phyloP scores from a whole-genome alignment of 2,797 vertebrate species.

The Amazonetta brasiliensis region DNA sequence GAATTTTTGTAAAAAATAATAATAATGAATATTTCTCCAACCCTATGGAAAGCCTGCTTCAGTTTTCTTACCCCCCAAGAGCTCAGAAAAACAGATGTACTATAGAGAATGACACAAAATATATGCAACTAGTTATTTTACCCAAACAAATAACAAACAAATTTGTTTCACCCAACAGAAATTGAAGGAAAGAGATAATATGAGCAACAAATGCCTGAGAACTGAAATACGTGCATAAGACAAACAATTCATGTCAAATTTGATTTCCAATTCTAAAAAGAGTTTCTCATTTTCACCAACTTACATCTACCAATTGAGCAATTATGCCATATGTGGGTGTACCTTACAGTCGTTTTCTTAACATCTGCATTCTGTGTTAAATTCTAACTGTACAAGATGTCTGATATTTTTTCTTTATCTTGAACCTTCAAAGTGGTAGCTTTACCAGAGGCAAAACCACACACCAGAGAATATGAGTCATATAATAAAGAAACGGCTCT shows the following conservation, averaged over 20 bases:
- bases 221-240: not conserved
- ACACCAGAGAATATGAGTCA: constrained; percentile 60
- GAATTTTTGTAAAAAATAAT: not conserved
- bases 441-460: constrained; percentile 66
- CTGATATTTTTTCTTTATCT: constrained; percentile 51
- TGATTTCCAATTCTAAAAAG: not conserved
- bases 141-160: not conserved
- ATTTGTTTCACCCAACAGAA: not conserved
- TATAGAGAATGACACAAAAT: not conserved
- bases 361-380: constrained; percentile 68
- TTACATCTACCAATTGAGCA: not conserved
- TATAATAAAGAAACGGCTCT: constrained; percentile 37
- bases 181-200: not conserved
- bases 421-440: constrained; percentile 56
- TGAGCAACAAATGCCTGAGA: constrained; percentile 1
- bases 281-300: not conserved
- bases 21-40: not conserved
- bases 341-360: constrained; percentile 15
- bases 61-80: not conserved
- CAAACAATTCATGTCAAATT: not conserved
- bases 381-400: constrained; percentile 58
- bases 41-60: not conserved
- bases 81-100: not conserved
- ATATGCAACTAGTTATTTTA: not conserved
- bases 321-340: constrained; percentile 14